Evolutionary conservation across 1,140 invertebrate species (phyloP), one percentile per base, ranked within the genome.

Genomic region (Sitobion miscanthi): DNA sequence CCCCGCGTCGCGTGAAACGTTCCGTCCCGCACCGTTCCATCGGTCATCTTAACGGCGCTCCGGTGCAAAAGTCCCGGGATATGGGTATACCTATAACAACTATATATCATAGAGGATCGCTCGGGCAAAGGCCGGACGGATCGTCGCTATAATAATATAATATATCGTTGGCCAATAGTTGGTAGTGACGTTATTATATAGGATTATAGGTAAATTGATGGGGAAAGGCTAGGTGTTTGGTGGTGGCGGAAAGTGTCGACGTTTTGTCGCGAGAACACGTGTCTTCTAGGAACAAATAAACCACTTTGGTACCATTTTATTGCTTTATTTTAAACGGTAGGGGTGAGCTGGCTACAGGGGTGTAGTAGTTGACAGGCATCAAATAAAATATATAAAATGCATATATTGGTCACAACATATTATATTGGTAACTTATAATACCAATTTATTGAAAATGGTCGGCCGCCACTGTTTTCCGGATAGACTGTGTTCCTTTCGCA

Each of bases 41-140:
- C 91, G 38, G 90, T 92, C 90, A 83, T 92, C 90, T 92, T 83
- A 92, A 85, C 77, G 77, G 47, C 45, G 6, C 17, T 23, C 38
- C 35, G 83, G 82, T 82, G 35, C 38, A 85, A 85, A 85, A 23
- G 23, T 45, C 83, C 42, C 1, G 23, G 8, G 8, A 54, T 54
- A 54, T 21, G 52, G 21, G 20, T 54, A 54, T 54, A 21, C 52
- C 52, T 54, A 21, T 23, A 54, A 23, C 0, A 23, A 20, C 52
- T 54, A 54, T 54, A 54, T 54, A 23, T 17, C n/a, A 77, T 77
- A 77, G 14, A 17, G 62, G 30, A 77, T n/a, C 62, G n/a, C 20
- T 4, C 57, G 4, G 25, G 57, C 62, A 77, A 77, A 77, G 1
- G 62, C 30, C n/a, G n/a, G n/a, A 77, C 30, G 14, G 62, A 77